These are phyloP conservation scores for Gila robusta DNA, from an alignment of 2,797 vertebrate species.

Conservation along the genomic window DNA sequence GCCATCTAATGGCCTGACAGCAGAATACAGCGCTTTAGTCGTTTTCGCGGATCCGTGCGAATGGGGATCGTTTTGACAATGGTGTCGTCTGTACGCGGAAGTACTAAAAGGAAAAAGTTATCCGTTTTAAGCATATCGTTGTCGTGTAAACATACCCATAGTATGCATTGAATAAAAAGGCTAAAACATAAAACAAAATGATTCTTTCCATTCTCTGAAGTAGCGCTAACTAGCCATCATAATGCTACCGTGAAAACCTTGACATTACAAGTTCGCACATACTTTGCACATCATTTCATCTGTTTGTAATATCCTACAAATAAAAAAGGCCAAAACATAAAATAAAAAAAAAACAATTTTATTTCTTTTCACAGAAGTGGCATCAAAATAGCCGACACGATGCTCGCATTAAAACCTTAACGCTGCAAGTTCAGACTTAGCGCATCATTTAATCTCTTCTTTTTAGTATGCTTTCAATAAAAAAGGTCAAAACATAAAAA, in stretches of 20 bases:
- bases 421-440: not conserved
- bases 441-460: not conserved
- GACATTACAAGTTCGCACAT: not conserved
- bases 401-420: not conserved
- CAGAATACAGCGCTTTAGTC: too few species aligned
- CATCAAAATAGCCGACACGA: not conserved
- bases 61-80: too few species aligned
- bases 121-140: too few species aligned
- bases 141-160: too few species aligned
- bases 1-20: too few species aligned
- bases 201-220: not conserved
- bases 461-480: not conserved
- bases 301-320: not conserved
- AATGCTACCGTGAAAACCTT: not conserved
- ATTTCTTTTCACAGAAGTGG: not conserved
- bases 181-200: not conserved
- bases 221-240: not conserved
- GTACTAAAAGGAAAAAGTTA: too few species aligned
- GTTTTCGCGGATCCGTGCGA: too few species aligned
- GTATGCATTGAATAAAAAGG: not conserved
- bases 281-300: not conserved
- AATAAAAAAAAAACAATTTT: not conserved
- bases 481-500: not conserved
- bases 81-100: too few species aligned
- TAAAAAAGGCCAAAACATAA: not conserved